phyloP scores from a whole-genome alignment of 2,797 vertebrate species.

The Malurus splendens region DNA sequence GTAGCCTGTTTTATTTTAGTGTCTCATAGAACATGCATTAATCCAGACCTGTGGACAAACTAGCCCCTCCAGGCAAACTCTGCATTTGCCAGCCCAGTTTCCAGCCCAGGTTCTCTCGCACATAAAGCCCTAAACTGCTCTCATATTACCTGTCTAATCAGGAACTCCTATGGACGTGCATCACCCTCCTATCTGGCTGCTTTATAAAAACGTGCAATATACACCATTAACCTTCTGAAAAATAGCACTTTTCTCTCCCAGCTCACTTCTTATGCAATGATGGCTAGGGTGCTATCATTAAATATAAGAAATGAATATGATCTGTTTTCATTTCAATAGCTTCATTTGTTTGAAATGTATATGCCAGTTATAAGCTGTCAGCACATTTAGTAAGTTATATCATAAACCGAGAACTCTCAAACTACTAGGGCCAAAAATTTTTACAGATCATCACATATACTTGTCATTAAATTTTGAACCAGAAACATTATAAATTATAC shows the following conservation, averaged over 20 bases:
- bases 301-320: not conserved
- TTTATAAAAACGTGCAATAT: not conserved
- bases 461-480: constrained; percentile 26
- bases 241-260: not conserved
- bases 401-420: not conserved
- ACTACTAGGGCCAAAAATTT: not conserved
- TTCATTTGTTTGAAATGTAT: constrained; percentile 14
- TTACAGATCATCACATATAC: constrained; percentile 11
- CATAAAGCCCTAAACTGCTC: not conserved
- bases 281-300: not conserved
- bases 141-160: not conserved
- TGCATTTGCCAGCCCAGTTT: not conserved
- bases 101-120: not conserved
- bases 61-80: constrained; percentile 35
- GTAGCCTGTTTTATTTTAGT: constrained; percentile 25
- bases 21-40: not conserved
- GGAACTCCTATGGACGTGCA: not conserved
- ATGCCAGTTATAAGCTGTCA: constrained; percentile 11
- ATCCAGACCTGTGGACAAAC: not conserved
- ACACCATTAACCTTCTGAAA: not conserved
- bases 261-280: not conserved
- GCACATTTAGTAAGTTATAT: constrained; percentile 14
- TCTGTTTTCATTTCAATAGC: constrained; percentile 6
- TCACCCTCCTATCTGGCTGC: not conserved
- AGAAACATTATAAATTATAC: not conserved